Evolutionary conservation across 1,140 invertebrate genomes (phyloP).

Genomic region (Argopecten irradians): DNA sequence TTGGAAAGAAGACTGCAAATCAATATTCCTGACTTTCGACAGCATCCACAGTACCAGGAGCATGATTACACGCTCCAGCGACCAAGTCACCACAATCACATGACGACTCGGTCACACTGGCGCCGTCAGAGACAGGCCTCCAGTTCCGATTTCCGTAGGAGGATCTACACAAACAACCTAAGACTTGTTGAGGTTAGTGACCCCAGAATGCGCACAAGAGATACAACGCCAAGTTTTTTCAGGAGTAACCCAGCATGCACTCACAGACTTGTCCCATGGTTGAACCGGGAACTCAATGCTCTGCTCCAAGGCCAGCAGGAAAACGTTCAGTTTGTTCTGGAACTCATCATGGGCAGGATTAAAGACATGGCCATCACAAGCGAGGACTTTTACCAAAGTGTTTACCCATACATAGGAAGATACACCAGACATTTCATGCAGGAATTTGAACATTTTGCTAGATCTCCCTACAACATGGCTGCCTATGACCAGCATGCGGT

Average conservation of each 20-base stretch:
- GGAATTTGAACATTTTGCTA: conserved; percentile 91
- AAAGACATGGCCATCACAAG: conserved; percentile 85
- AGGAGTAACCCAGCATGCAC: conserved; percentile 87
- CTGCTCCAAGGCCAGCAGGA: conserved; percentile 79
- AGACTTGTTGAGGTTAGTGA: conserved; percentile 81
- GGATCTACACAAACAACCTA: conserved; percentile 86
- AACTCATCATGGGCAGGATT: conserved; percentile 84
- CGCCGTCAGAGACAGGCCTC: conserved; percentile 56
- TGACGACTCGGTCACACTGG: conserved; percentile 49
- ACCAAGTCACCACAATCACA: conserved; percentile 43
- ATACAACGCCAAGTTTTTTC: conserved; percentile 83
- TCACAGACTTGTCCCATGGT: conserved; percentile 90
- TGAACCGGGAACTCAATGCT: conserved; percentile 89
- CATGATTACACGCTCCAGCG: conserved; percentile 54
- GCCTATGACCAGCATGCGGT: conserved; percentile 79
- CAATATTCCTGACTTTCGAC: neutral
- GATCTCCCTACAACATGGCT: conserved; percentile 89
- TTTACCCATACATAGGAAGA: conserved; percentile 75
- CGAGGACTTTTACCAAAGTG: conserved; percentile 82
- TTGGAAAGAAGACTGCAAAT: conserved; percentile 55
- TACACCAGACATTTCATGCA: conserved; percentile 87
- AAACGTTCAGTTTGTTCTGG: conserved; percentile 82
- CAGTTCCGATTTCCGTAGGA: conserved; percentile 80
- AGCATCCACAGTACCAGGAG: conserved; percentile 36
- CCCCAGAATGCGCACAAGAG: conserved; percentile 53